Conservation (phyloP, 2,113 vertebrate genomes). For the Trematomus loennbergii region DNA sequence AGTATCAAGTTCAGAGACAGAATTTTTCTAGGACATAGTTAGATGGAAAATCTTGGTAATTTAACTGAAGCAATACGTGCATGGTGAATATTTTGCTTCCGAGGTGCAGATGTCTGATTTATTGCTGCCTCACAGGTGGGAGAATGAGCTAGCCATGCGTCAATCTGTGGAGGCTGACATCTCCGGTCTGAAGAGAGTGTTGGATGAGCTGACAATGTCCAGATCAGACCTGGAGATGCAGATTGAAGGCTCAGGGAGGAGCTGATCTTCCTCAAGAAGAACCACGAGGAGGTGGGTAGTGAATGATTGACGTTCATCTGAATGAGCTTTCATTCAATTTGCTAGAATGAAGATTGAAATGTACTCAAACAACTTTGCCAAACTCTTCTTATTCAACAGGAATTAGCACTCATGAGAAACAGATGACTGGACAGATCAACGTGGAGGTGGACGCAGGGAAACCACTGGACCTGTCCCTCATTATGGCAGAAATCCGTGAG, state of each 20-base stretch:
- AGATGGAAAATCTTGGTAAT: not conserved
- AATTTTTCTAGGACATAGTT: not conserved
- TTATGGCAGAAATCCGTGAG: slow-evolving; percentile 83
- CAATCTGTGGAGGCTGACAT: slow-evolving; percentile 92
- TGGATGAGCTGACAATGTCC: slow-evolving; percentile 82
- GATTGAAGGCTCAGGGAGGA: slow-evolving; percentile 89
- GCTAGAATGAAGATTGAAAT: not conserved
- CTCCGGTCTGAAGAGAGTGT: slow-evolving; percentile 82
- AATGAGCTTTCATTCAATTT: not conserved
- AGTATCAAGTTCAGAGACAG: slow-evolving; percentile 49
- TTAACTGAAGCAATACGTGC: not conserved
- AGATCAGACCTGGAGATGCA: slow-evolving; percentile 90
- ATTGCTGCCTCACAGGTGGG: slow-evolving; percentile 80
- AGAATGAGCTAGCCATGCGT: slow-evolving; percentile 89
- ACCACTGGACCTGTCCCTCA: slow-evolving; percentile 66
- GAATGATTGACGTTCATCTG: not conserved
- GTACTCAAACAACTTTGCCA: not conserved
- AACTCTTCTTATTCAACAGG: slow-evolving; percentile 58
- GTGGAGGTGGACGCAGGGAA: slow-evolving; percentile 85
- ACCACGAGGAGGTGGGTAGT: slow-evolving; percentile 87
- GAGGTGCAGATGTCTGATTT: not conserved
- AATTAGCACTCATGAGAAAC: slow-evolving; percentile 68
- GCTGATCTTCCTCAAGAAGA: slow-evolving; percentile 89
- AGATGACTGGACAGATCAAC: slow-evolving; percentile 83
- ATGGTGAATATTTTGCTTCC: not conserved